Evolutionary conservation across 2,797 vertebrate species (phyloP).

Genomic region (Mormyrops boulengeri): DNA sequence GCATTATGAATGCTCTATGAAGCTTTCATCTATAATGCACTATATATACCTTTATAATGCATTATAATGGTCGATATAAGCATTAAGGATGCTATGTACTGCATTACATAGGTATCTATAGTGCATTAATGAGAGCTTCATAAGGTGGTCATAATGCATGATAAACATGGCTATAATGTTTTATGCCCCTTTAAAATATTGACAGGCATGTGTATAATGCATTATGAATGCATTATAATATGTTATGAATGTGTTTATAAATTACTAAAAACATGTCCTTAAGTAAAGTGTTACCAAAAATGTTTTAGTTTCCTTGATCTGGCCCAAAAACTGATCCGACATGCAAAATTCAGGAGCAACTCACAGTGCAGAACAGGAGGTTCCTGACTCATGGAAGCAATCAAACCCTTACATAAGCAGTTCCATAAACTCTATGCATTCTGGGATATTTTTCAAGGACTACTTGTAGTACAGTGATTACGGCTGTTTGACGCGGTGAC

Average conservation of each 20-base stretch:
- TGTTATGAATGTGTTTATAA: not conserved
- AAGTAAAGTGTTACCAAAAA: not conserved
- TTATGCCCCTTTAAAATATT: not conserved
- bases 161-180: not conserved
- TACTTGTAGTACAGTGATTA: not conserved
- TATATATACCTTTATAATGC: too few species aligned
- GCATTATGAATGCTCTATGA: too few species aligned
- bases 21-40: too few species aligned
- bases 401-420: not conserved
- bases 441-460: not conserved
- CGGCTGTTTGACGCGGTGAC: not conserved
- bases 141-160: not conserved
- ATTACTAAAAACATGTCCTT: not conserved
- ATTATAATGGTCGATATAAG: too few species aligned
- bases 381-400: not conserved
- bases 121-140: not conserved
- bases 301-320: not conserved
- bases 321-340: not conserved
- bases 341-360: not conserved
- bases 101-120: not conserved
- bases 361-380: not conserved
- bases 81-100: not conserved
- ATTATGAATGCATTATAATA: not conserved
- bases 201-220: not conserved
- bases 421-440: not conserved